Percentiles rank a stretch among this genome's conserved stretches.
Conservation (phyloP, 2,888 invertebrate species). For the Ennomos erosarius region DNA sequence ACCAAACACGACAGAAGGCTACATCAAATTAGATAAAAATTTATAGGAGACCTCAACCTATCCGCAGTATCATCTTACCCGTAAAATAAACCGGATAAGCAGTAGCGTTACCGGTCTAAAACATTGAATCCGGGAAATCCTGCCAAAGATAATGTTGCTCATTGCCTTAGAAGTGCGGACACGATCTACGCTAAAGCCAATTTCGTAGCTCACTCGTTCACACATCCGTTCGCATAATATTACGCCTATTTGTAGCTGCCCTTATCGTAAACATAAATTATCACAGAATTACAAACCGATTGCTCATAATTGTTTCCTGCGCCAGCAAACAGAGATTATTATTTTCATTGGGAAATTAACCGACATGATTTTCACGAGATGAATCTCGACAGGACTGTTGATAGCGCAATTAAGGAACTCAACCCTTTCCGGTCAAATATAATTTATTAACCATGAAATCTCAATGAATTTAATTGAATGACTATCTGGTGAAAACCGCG, state of each 20-base stretch:
- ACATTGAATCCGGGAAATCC: constrained; percentile 22
- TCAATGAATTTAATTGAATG: no score
- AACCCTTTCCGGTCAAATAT: constrained; percentile 12
- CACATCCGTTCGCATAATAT: constrained; percentile 32
- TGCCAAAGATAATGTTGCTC: constrained; percentile 23
- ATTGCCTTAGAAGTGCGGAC: constrained; percentile 16
- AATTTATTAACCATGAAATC: constrained; percentile 1
- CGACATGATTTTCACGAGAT: constrained; percentile 14
- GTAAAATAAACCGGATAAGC: constrained; percentile 6
- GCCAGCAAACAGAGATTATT: constrained; percentile 22
- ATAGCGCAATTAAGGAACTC: constrained; percentile 28
- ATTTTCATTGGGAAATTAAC: constrained; percentile 31
- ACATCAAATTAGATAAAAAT: no score
- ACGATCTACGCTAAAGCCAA: constrained; percentile 27
- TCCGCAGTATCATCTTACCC: not conserved
- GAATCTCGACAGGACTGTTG: constrained; percentile 8
- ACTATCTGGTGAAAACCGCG: no score
- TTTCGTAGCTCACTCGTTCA: constrained; percentile 32
- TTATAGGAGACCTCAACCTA: not conserved
- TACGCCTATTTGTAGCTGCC: constrained; percentile 25
- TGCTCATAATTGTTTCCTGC: constrained; percentile 21
- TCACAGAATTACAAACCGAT: constrained; percentile 21
- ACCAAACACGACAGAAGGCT: no score
- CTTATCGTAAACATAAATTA: constrained; percentile 23
- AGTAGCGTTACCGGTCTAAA: constrained; percentile 4